These are phyloP conservation scores for Pachliopta kotzebuea DNA, from an alignment of 2,888 invertebrate species.

Conservation along the genomic window DNA sequence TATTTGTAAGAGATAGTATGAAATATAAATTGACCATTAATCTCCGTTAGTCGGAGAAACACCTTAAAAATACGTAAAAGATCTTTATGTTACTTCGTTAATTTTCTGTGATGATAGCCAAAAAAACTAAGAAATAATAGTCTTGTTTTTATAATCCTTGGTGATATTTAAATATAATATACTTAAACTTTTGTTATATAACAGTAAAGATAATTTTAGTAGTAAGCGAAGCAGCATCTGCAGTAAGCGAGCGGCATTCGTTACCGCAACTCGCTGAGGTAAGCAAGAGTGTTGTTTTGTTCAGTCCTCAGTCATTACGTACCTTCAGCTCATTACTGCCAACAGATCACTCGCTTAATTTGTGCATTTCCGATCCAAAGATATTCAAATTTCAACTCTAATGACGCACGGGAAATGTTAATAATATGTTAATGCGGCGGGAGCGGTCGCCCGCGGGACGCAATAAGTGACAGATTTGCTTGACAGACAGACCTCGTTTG, in stretches of 20 bases:
- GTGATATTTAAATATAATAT: too few relatives aligned
- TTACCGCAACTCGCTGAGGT: slow-evolving; percentile 64
- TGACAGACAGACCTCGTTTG: slow-evolving; percentile 73
- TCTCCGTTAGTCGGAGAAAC: too few relatives aligned
- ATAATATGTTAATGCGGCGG: slow-evolving; percentile 78
- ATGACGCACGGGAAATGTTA: slow-evolving; percentile 78
- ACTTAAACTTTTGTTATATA: not conserved
- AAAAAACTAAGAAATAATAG: too few relatives aligned
- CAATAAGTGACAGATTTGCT: slow-evolving; percentile 80
- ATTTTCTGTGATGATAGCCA: too few relatives aligned
- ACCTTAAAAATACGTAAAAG: too few relatives aligned
- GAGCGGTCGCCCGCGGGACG: slow-evolving; percentile 61
- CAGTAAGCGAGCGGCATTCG: slow-evolving; percentile 42
- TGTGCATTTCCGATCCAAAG: slow-evolving; percentile 79
- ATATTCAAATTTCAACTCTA: slow-evolving; percentile 79
- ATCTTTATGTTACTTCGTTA: too few relatives aligned
- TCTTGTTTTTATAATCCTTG: too few relatives aligned
- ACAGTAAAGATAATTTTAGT: not conserved
- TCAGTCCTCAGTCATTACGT: slow-evolving; percentile 66
- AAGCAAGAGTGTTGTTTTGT: slow-evolving; percentile 75
- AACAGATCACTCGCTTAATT: slow-evolving; percentile 79
- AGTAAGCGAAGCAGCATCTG: slow-evolving; percentile 47
- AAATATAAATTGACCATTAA: too few relatives aligned
- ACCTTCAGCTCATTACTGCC: slow-evolving; percentile 75
- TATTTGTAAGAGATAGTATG: too few relatives aligned